These are phyloP conservation scores for Caenorhabditis afra DNA, from an alignment of 2,888 invertebrate genomes.

Conservation along the genomic window DNA sequence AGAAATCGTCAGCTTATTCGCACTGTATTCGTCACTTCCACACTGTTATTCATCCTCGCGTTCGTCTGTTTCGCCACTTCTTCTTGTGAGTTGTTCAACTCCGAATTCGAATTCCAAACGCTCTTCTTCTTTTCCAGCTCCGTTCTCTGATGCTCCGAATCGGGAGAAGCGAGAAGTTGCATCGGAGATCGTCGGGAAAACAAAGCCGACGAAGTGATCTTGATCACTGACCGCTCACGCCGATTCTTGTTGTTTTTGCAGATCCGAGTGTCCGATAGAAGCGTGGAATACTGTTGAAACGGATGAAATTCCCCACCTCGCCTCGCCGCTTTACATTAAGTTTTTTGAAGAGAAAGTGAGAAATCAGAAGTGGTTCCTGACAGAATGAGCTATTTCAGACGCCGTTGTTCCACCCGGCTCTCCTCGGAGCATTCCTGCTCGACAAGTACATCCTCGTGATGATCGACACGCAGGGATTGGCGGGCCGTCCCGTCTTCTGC, in stretches of 20 bases:
- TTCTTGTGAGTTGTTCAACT: slow-evolving; percentile 22
- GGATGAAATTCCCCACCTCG: slow-evolving; percentile 9
- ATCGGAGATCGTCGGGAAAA: neutral
- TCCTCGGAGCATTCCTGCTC: slow-evolving; percentile 23
- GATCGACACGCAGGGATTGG: slow-evolving; percentile 9
- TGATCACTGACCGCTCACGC: no score
- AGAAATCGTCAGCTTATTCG: neutral
- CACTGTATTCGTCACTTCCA: neutral
- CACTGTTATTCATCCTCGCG: slow-evolving; percentile 7
- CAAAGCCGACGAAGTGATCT: no score
- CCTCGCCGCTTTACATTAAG: no score
- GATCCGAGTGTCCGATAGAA: slow-evolving; percentile 20
- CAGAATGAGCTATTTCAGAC: neutral
- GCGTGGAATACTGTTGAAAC: slow-evolving; percentile 22
- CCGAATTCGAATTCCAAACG: no score
- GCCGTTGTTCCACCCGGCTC: no score
- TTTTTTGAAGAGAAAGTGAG: no score
- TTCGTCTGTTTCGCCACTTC: slow-evolving; percentile 23
- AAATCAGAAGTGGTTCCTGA: no score
- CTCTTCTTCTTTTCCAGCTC: slow-evolving; percentile 10
- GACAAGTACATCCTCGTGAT: slow-evolving; percentile 24
- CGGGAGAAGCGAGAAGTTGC: neutral
- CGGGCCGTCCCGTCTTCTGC: slow-evolving; percentile 35
- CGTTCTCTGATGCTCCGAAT: neutral
- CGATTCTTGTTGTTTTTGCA: slow-evolving; percentile 7